Evolutionary conservation across 2,113 vertebrate species (phyloP), one percentile per base, ranked within the genome.

Genomic region (Semnopithecus entellus): DNA sequence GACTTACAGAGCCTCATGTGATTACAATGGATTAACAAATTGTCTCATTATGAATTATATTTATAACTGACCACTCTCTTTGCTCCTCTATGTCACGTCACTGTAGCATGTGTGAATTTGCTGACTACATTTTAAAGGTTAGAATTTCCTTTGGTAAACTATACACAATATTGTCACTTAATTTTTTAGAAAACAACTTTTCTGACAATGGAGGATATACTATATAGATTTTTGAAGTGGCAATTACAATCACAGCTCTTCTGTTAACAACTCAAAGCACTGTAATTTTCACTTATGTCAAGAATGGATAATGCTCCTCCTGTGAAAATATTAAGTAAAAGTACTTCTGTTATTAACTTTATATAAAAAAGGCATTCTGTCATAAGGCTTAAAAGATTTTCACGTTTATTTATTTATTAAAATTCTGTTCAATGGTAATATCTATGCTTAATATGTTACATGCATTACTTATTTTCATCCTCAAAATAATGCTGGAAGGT

Each of bases 21-120:
- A 92, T 80, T 79, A 93, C 76, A 93, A 50, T 48, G 23, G 90
- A 81, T 59, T 88, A 92, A 84, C 25, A 75, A 30, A 91, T 88
- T 48, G 11, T 64, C 8, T 94, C 79, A 82, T 40, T 48, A 17
- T 25, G 55, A 95, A 93, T 12, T 61, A 22, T 1, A 80, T 10
- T 43, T n/a, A 48, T 95, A 66, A 61, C 5, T 23, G 22, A 90
- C 13, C 20, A 1, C 30, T 75, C 59, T 88, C 50, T 78, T 23
- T n/a, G 20, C 6, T 95, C 9, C 52, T 72, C 40, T 57, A 76
- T 18, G 32, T 38, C 43, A 40, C 1, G 6, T 75, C 18, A 88
- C 14, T 52, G 2, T 5, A 57, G 25, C 11, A 6, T 3, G 11
- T 13, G 0, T 70, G 59, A 78, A 91, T 55, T 66, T 76, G 85